A percentile compares a stretch with the other conserved stretches of the same genome.
These are phyloP conservation scores for Blastobasis lacticolella DNA, from an alignment of 2,888 invertebrate species.

Conservation along the genomic window DNA sequence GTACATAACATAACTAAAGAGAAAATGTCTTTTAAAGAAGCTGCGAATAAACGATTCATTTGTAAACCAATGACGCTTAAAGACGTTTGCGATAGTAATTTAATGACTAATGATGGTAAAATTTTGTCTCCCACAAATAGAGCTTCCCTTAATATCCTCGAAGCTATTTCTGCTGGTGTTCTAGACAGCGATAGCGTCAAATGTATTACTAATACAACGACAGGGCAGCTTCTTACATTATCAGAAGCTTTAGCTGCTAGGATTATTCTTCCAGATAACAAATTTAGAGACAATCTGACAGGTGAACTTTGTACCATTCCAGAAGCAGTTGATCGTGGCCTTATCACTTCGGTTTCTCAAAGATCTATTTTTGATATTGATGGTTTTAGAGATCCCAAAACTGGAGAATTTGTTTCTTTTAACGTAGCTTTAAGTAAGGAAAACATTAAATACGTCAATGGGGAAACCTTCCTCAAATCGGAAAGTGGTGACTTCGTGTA, in stretches of 20 bases:
- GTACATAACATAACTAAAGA: slow-evolving; percentile 83
- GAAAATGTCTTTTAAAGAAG: slow-evolving; percentile 85
- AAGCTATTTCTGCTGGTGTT: slow-evolving; percentile 90
- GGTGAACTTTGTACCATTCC: slow-evolving; percentile 83
- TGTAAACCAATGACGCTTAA: slow-evolving; percentile 94
- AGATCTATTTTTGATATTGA: slow-evolving; percentile 94
- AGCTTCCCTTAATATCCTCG: slow-evolving; percentile 83
- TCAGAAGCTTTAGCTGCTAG: slow-evolving; percentile 88
- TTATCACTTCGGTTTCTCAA: slow-evolving; percentile 89
- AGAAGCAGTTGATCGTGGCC: slow-evolving; percentile 92
- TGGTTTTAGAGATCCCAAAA: slow-evolving; percentile 88
- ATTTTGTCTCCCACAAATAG: slow-evolving; percentile 88
- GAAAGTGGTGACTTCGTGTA: slow-evolving; percentile 84
- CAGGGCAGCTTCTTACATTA: slow-evolving; percentile 86
- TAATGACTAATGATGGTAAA: slow-evolving; percentile 83
- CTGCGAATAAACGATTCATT: slow-evolving; percentile 86
- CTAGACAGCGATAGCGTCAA: slow-evolving; percentile 88
- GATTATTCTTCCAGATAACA: slow-evolving; percentile 81
- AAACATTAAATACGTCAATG: slow-evolving; percentile 81
- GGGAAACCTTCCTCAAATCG: slow-evolving; percentile 82
- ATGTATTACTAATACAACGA: slow-evolving; percentile 87
- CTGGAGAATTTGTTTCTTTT: slow-evolving; percentile 87
- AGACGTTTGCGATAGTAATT: slow-evolving; percentile 86
- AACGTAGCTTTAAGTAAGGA: slow-evolving; percentile 86
- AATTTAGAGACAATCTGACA: slow-evolving; percentile 83